phyloP scores from a whole-genome alignment of 2,797 vertebrate genomes.

The Geotrypetes seraphini region DNA sequence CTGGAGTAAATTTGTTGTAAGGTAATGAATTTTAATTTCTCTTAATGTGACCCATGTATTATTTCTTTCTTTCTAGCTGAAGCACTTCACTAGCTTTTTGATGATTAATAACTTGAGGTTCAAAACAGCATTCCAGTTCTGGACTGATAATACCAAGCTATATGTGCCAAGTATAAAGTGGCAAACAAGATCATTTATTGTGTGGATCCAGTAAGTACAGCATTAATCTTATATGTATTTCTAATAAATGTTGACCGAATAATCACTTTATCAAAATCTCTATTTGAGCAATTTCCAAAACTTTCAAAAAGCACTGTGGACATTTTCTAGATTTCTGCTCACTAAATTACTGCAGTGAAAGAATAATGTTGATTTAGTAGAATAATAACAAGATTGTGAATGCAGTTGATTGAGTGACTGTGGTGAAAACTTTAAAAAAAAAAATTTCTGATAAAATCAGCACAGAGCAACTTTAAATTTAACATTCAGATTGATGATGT shows the following conservation, averaged over 20 bases:
- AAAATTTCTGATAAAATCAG: too few species aligned
- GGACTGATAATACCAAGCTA: slow-evolving; percentile 16
- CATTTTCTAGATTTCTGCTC: background rate
- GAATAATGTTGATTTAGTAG: too few species aligned
- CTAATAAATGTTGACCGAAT: background rate
- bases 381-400: too few species aligned
- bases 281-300: background rate
- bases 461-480: too few species aligned
- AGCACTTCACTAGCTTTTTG: slow-evolving; percentile 25
- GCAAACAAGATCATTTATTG: slow-evolving; percentile 7
- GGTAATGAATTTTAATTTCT: too few species aligned
- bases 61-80: slow-evolving; percentile 21
- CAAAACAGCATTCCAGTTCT: slow-evolving; percentile 13
- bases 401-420: too few species aligned
- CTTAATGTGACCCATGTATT: background rate
- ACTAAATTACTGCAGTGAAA: too few species aligned
- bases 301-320: background rate
- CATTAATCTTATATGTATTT: background rate
- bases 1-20: too few species aligned
- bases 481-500: too few species aligned
- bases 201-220: slow-evolving; percentile 20
- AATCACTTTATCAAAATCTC: background rate
- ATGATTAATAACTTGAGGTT: slow-evolving; percentile 20
- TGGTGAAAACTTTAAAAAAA: too few species aligned
- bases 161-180: slow-evolving; percentile 18